phyloP scores from a whole-genome alignment of 2,888 invertebrate genomes.

The Busseola fusca region DNA sequence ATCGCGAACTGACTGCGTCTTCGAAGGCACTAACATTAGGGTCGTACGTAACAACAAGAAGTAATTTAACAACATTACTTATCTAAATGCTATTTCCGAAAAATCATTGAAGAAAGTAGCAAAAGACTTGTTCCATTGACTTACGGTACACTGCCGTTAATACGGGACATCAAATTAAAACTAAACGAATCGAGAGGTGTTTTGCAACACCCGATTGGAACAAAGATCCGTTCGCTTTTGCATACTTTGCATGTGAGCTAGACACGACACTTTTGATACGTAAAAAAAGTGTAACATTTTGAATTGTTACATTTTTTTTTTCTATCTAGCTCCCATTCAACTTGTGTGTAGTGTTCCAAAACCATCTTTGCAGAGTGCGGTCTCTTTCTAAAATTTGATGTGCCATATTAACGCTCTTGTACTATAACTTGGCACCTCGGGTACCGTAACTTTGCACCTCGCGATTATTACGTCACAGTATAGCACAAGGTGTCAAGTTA shows the following conservation, averaged over 20 bases:
- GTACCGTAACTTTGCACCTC: background rate
- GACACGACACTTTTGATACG: background rate
- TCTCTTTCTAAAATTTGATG: constrained; percentile 3
- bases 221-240: background rate
- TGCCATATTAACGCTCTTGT: background rate
- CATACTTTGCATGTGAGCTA: background rate
- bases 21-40: constrained; percentile 83
- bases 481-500: background rate
- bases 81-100: constrained; percentile 8
- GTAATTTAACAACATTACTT: constrained; percentile 61
- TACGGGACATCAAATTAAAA: background rate
- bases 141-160: background rate
- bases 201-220: background rate
- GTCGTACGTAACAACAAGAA: constrained; percentile 79
- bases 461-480: background rate
- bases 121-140: constrained; percentile 9
- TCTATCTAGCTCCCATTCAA: background rate
- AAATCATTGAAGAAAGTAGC: constrained; percentile 26
- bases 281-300: background rate
- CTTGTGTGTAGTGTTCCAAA: background rate
- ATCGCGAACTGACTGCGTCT: constrained; percentile 92
- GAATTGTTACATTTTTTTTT: background rate
- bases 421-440: constrained; percentile 2
- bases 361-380: background rate
- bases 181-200: background rate